Conservation (phyloP, 2,888 invertebrate genomes). For the Keiferia lycopersicella region DNA sequence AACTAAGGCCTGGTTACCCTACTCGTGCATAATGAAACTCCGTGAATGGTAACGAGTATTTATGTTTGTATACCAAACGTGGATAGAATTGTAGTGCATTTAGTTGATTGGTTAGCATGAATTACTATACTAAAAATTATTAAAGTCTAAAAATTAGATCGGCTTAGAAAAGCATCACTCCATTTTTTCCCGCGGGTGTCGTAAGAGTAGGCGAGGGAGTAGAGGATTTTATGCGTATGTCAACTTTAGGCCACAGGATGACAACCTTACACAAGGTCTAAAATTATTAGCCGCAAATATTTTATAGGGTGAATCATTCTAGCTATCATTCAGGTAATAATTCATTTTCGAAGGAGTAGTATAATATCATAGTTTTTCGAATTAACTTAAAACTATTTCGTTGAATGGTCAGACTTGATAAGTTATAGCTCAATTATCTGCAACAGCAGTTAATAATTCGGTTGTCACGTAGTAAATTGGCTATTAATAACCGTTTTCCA, state of each 20-base stretch:
- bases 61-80: neutral
- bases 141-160: no score
- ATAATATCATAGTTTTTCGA: no score
- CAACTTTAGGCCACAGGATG: no score
- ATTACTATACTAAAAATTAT: neutral
- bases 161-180: no score
- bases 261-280: no score
- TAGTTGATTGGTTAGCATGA: neutral
- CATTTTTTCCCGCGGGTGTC: no score
- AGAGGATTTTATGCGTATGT: no score
- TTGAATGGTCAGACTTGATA: neutral
- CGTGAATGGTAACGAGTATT: neutral
- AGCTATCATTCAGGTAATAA: no score
- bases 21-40: neutral
- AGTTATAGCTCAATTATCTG: neutral
- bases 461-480: neutral
- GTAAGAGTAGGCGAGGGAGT: no score
- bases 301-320: no score
- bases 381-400: neutral
- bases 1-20: neutral
- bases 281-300: no score
- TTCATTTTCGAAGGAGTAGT: no score
- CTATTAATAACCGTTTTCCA: neutral
- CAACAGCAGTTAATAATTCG: neutral
- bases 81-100: neutral